These are phyloP conservation scores for Strigamia transsilvanica DNA, from an alignment of 2,888 invertebrate species.

Conservation along the genomic window DNA sequence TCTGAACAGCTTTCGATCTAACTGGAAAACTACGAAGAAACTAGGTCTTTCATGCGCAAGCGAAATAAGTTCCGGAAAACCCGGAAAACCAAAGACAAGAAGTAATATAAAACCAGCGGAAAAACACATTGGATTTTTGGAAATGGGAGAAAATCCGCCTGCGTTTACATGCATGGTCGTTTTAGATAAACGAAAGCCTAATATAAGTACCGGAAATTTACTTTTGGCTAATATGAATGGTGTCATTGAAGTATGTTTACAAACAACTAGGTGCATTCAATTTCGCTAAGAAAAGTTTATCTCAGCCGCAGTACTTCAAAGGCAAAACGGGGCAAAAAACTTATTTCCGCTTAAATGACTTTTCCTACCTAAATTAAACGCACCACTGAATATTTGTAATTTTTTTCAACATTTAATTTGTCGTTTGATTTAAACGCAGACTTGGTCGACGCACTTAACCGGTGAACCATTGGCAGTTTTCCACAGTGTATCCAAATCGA, in stretches of 20 bases:
- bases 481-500: not conserved
- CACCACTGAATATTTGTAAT: not conserved
- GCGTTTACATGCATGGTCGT: not conserved
- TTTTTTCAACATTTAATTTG: not conserved
- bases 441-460: slow-evolving; percentile 1
- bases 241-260: not conserved
- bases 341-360: too few species aligned
- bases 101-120: not conserved
- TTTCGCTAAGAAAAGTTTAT: too few species aligned
- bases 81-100: not conserved
- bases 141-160: not conserved
- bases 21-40: too few species aligned
- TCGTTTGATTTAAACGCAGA: not conserved
- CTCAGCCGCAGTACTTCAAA: too few species aligned
- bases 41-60: not conserved
- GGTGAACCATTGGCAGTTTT: slow-evolving; percentile 36
- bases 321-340: too few species aligned
- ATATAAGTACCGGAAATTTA: not conserved
- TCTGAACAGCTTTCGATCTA: too few species aligned
- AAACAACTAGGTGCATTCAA: not conserved
- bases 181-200: not conserved
- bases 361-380: not conserved
- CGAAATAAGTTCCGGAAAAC: not conserved
- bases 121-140: not conserved
- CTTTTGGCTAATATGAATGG: not conserved